Evolutionary conservation across 1,140 invertebrate genomes (phyloP).

Genomic region (Chionoecetes opilio): DNA sequence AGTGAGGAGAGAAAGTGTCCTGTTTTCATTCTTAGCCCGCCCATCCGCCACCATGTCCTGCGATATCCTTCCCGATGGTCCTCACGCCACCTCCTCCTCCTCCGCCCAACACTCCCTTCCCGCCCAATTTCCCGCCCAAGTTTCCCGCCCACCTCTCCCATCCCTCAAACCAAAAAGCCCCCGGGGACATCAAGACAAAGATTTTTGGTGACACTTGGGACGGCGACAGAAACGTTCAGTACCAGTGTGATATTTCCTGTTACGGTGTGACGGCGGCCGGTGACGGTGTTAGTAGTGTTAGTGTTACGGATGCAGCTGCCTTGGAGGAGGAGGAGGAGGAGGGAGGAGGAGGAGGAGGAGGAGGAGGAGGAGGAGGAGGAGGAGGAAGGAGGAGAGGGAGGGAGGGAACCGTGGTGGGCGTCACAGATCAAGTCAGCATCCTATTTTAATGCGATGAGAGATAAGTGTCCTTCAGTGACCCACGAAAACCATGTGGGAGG

Average conservation of each 20-base stretch:
- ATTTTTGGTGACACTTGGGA: background rate
- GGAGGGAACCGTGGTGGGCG: constrained; percentile 37
- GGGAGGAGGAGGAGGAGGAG: background rate
- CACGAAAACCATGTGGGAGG: constrained; percentile 40
- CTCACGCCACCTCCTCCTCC: constrained; percentile 9
- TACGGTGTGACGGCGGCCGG: constrained; percentile 43
- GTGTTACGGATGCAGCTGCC: constrained; percentile 32
- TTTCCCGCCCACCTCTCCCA: background rate
- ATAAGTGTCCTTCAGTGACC: background rate
- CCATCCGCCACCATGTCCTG: constrained; percentile 29
- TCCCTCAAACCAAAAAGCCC: background rate
- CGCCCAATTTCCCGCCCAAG: background rate
- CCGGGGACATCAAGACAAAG: background rate
- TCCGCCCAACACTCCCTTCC: background rate
- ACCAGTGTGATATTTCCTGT: constrained; percentile 59
- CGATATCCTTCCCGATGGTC: constrained; percentile 32
- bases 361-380: constrained; percentile 11
- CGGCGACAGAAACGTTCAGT: background rate
- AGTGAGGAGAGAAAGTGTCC: background rate
- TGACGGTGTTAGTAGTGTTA: no score
- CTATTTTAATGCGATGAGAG: constrained; percentile 32
- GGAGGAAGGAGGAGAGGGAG: background rate
- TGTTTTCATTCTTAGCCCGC: background rate
- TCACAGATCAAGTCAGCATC: background rate
- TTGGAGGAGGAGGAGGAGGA: background rate